Percentiles rank a stretch among this genome's conserved stretches.
Conservation (phyloP, 2,113 vertebrate genomes). For the Siphamia tubifer region DNA sequence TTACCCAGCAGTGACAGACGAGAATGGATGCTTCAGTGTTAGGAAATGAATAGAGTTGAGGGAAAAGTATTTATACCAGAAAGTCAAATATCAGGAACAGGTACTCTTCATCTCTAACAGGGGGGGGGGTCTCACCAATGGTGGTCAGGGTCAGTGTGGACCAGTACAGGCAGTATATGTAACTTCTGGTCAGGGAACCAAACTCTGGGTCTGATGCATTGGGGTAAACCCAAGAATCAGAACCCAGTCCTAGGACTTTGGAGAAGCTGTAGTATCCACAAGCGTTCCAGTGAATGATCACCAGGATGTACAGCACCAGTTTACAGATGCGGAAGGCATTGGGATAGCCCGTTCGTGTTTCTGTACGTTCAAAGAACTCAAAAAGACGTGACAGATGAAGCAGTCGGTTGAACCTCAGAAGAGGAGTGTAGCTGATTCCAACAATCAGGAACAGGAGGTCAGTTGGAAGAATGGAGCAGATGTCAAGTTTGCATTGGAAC, state of each 20-base stretch:
- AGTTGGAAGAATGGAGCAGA: slow-evolving; percentile 89
- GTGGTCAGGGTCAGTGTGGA: slow-evolving; percentile 95
- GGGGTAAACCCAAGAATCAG: slow-evolving; percentile 95
- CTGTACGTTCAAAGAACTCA: slow-evolving; percentile 93
- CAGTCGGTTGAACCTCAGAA: slow-evolving; percentile 93
- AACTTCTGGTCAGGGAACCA: slow-evolving; percentile 84
- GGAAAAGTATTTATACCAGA: slow-evolving; percentile 69
- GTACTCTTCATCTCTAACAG: slow-evolving; percentile 91
- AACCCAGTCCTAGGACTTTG: slow-evolving; percentile 91
- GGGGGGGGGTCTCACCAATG: slow-evolving; percentile 93
- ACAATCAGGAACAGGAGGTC: slow-evolving; percentile 86
- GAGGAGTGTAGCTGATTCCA: slow-evolving; percentile 84
- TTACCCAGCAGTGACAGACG: neutral
- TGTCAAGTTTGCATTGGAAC: slow-evolving; percentile 89
- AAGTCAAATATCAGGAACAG: slow-evolving; percentile 97
- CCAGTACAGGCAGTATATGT: slow-evolving; percentile 96
- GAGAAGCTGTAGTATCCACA: slow-evolving; percentile 96
- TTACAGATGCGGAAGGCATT: slow-evolving; percentile 93
- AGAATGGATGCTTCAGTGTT: neutral
- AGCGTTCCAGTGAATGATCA: slow-evolving; percentile 98
- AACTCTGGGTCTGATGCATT: slow-evolving; percentile 89
- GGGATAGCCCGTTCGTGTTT: slow-evolving; percentile 92
- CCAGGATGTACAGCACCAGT: slow-evolving; percentile 91
- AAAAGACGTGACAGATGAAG: slow-evolving; percentile 91
- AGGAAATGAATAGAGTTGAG: too few relatives aligned